Evolutionary conservation across 2,888 invertebrate species (phyloP).

Genomic region (Alloscopus bannaensis): DNA sequence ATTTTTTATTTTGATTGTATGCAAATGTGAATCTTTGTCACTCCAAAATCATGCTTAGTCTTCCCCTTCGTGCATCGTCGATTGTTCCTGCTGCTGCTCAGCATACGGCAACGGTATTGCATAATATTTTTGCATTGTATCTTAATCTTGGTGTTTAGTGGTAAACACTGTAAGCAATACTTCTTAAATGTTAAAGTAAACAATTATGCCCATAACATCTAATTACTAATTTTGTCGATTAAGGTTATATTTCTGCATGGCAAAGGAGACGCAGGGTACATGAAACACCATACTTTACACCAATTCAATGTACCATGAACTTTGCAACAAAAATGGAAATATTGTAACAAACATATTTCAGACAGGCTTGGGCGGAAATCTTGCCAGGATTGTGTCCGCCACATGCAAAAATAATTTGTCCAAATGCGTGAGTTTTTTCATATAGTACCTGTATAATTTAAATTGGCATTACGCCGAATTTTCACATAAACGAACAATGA

Average conservation of each 20-base stretch:
- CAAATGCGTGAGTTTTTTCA: constrained; percentile 77
- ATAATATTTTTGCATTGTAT: neutral
- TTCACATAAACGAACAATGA: too few species aligned
- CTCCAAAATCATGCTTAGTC: constrained; percentile 46
- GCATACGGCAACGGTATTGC: constrained; percentile 87
- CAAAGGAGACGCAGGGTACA: constrained; percentile 94
- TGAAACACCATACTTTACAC: neutral
- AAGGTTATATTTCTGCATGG: constrained; percentile 97
- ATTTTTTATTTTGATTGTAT: too few species aligned
- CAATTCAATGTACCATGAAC: neutral
- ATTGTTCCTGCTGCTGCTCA: constrained; percentile 88
- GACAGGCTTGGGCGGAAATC: constrained; percentile 95
- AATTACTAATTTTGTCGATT: constrained; percentile 75
- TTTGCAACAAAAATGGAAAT: constrained; percentile 74
- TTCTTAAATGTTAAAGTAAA: neutral
- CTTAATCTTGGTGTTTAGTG: too few species aligned
- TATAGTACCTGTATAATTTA: neutral
- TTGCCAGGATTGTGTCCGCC: constrained; percentile 87
- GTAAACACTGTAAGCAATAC: neutral
- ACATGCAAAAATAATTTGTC: constrained; percentile 94
- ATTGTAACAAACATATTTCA: too few species aligned
- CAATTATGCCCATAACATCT: neutral
- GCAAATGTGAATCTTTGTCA: too few species aligned
- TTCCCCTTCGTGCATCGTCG: constrained; percentile 78
- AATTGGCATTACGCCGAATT: too few species aligned